These are phyloP conservation scores for Petrocephalus schoutedeni DNA, from an alignment of 2,797 vertebrate species.

Conservation along the genomic window DNA sequence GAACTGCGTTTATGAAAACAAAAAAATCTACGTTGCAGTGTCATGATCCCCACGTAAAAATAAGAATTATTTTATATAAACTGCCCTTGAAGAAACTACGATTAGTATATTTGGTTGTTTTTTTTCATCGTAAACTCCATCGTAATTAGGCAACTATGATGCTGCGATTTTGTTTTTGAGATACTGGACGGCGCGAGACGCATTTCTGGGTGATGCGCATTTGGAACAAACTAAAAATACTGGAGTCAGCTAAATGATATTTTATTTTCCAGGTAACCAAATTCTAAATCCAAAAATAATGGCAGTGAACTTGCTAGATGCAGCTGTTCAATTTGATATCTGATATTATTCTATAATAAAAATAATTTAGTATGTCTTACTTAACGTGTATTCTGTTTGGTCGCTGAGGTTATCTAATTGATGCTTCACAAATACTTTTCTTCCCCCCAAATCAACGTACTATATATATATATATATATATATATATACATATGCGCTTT, in stretches of 20 bases:
- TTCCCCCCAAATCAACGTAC: not conserved
- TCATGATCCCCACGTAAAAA: not conserved
- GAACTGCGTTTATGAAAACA: not conserved
- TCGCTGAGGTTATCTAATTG: not conserved
- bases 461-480: too few relatives aligned
- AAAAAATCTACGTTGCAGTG: not conserved
- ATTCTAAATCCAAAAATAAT: not conserved
- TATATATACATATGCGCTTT: too few relatives aligned
- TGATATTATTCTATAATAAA: not conserved
- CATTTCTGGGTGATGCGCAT: not conserved
- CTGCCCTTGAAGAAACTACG: not conserved
- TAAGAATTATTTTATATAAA: not conserved
- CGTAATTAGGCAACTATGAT: not conserved
- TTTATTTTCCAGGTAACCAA: not conserved
- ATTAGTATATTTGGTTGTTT: not conserved
- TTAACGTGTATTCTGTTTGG: not conserved
- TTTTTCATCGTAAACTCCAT: not conserved
- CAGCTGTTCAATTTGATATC: not conserved
- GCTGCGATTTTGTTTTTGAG: not conserved
- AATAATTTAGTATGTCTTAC: not conserved
- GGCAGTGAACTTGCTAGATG: not conserved
- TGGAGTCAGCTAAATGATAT: not conserved
- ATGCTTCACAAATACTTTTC: not conserved
- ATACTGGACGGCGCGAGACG: not conserved
- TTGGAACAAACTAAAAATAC: not conserved